Evolutionary conservation across 2,797 vertebrate genomes (phyloP).

Genomic region (Hirundo rustica): DNA sequence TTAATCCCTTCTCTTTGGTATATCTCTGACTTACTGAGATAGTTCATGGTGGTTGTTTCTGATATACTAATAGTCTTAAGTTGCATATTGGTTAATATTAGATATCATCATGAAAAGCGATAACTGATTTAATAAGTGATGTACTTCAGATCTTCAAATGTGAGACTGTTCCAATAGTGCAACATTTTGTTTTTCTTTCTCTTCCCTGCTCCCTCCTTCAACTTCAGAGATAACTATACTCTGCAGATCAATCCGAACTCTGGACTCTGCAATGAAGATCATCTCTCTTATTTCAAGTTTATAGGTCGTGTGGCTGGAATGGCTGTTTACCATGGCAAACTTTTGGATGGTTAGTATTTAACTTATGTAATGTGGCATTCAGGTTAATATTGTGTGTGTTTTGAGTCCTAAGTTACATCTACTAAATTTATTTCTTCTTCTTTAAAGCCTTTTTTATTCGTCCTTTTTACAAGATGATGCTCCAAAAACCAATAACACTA

Average conservation of each 20-base stretch:
- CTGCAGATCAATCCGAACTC: constrained; percentile 98
- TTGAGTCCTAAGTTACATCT: neutral
- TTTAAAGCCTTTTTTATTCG: constrained; percentile 94
- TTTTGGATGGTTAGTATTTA: constrained; percentile 89
- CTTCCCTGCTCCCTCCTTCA: neutral
- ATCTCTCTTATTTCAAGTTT: constrained; percentile 97
- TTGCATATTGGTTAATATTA: neutral
- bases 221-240: constrained; percentile 94
- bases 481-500: constrained; percentile 92
- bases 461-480: constrained; percentile 99
- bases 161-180: neutral
- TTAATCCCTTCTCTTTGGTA: neutral
- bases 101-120: neutral
- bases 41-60: neutral
- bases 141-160: neutral
- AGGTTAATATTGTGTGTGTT: neutral
- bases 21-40: neutral
- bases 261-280: constrained; percentile 96
- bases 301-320: constrained; percentile 97
- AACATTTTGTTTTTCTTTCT: neutral
- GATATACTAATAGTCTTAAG: neutral
- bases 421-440: constrained; percentile 35
- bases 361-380: neutral
- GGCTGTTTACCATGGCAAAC: constrained; percentile 96
- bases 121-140: neutral